phyloP scores from a whole-genome alignment of 2,888 invertebrate genomes.

The Hermaeophaga mercurialis region DNA sequence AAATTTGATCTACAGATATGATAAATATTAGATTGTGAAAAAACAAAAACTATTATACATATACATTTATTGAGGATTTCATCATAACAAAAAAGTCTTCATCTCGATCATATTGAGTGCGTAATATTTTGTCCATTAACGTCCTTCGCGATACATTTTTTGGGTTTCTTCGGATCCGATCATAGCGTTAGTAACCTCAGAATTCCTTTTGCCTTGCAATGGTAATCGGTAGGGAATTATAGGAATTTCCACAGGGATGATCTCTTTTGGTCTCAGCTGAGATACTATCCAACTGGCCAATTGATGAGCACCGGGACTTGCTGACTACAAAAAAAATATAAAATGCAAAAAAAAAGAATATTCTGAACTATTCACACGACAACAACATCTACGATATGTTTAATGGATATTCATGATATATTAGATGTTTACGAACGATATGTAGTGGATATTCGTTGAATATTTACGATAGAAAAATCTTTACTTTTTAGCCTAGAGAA shows the following conservation, averaged over 20 bases:
- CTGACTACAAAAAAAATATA: slow-evolving; percentile 41
- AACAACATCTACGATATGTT: too few relatives aligned
- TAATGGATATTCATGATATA: too few relatives aligned
- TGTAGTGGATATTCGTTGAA: too few relatives aligned
- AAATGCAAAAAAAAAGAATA: too few relatives aligned
- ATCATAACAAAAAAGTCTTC: not conserved
- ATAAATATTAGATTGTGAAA: too few relatives aligned
- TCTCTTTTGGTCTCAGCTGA: slow-evolving; percentile 48
- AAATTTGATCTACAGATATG: too few relatives aligned
- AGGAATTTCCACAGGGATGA: slow-evolving; percentile 44
- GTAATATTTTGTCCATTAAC: slow-evolving; percentile 13
- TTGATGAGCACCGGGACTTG: slow-evolving; percentile 52
- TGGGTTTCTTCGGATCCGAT: slow-evolving; percentile 51
- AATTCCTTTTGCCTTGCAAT: slow-evolving; percentile 50
- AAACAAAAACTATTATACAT: too few relatives aligned
- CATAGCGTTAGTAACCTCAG: slow-evolving; percentile 52
- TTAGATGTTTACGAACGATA: too few relatives aligned
- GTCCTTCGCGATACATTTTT: slow-evolving; percentile 51
- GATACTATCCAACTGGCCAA: slow-evolving; percentile 52
- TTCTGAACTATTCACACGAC: too few relatives aligned
- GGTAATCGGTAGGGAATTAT: slow-evolving; percentile 47
- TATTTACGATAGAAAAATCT: too few relatives aligned
- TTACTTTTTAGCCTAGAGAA: too few relatives aligned
- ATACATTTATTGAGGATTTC: too few relatives aligned
- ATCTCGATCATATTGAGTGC: not conserved